phyloP scores from a whole-genome alignment of 2,113 vertebrate species.

The Rhadina sibilatrix region DNA sequence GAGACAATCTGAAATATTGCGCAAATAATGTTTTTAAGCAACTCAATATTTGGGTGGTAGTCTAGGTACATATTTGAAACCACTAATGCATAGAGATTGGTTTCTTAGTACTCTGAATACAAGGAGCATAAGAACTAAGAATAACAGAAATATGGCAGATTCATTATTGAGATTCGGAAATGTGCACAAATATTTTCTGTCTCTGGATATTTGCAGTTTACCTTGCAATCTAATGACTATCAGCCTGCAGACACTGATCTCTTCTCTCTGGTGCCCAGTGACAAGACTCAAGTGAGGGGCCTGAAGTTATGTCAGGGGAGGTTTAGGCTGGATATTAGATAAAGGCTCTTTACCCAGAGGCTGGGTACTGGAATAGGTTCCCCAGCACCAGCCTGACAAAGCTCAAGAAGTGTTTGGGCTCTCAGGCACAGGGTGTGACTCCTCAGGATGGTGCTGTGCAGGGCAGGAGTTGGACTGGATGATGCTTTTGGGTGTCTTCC shows the following conservation, averaged over 20 bases:
- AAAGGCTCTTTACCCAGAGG: neutral
- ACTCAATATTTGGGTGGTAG: neutral
- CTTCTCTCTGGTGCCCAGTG: neutral
- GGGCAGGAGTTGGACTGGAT: neutral
- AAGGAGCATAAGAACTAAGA: neutral
- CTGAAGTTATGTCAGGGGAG: neutral
- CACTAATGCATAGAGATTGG: neutral
- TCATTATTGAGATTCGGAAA: neutral
- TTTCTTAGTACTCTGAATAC: neutral
- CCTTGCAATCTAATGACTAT: neutral
- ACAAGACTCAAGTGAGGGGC: neutral
- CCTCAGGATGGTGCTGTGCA: neutral
- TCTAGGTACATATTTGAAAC: neutral
- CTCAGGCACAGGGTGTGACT: neutral
- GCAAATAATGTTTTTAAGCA: neutral
- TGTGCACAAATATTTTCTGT: neutral
- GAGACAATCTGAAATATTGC: neutral
- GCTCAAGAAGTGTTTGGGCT: rapidly evolving
- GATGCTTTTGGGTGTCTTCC: neutral
- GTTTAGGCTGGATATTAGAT: neutral
- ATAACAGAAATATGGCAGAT: neutral
- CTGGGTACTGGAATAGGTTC: neutral
- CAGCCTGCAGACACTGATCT: neutral
- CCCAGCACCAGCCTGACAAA: neutral
- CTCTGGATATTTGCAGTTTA: neutral